Evolutionary conservation across 2,797 vertebrate genomes (phyloP).

Genomic region (Sciurus carolinensis): DNA sequence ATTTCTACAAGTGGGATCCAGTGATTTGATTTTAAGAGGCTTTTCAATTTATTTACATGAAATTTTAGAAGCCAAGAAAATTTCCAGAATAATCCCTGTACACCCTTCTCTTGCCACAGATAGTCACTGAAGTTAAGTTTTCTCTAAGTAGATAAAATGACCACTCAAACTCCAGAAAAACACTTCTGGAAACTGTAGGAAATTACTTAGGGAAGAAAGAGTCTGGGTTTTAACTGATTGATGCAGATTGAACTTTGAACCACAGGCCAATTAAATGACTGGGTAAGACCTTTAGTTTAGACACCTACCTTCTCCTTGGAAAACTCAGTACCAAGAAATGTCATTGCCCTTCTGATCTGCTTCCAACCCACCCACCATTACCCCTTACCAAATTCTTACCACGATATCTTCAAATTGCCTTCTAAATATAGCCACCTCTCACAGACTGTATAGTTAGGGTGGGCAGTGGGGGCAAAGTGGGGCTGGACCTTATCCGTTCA

Average conservation of each 20-base stretch:
- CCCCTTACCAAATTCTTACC: neutral
- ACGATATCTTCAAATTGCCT: neutral
- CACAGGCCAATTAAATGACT: neutral
- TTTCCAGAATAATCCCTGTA: neutral
- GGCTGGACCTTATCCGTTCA: neutral
- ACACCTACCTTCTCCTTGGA: neutral
- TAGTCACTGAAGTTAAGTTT: neutral
- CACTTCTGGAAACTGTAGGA: conserved; percentile 36
- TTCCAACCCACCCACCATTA: neutral
- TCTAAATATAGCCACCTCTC: neutral
- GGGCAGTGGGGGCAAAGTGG: neutral
- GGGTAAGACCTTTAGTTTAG: neutral
- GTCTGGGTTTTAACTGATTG: conserved; percentile 60
- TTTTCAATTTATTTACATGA: conserved; percentile 22
- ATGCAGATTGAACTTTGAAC: conserved; percentile 35
- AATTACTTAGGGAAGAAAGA: neutral
- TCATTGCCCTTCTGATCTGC: neutral
- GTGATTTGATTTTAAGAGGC: conserved; percentile 13
- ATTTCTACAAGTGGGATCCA: neutral
- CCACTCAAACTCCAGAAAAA: conserved; percentile 49
- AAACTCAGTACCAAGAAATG: neutral
- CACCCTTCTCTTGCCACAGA: neutral
- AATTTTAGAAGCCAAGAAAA: conserved; percentile 30
- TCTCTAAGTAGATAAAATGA: neutral
- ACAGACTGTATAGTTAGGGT: neutral